These are phyloP conservation scores for Saturnia pavonia DNA, from an alignment of 2,888 invertebrate species.

Conservation along the genomic window DNA sequence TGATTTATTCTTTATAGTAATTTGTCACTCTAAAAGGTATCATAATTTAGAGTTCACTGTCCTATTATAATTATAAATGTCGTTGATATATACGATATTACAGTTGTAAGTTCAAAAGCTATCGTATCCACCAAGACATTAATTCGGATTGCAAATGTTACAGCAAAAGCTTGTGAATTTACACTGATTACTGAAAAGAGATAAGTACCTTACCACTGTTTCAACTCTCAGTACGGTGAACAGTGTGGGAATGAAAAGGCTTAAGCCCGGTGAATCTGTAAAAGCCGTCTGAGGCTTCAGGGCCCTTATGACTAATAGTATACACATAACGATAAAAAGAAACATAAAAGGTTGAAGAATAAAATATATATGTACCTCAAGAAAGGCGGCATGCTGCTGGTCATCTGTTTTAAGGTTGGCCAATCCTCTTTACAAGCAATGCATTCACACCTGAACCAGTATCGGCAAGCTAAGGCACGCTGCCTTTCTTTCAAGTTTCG, in stretches of 20 bases:
- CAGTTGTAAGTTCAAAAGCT: neutral
- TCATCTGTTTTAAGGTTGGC: constrained; percentile 85
- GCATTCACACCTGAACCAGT: constrained; percentile 91
- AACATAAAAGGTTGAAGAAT: no score
- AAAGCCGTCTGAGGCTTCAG: no score
- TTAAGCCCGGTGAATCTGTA: no score
- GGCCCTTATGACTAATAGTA: no score
- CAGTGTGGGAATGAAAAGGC: neutral
- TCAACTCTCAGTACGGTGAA: neutral
- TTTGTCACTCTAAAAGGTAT: neutral
- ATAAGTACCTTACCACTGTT: neutral
- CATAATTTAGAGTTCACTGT: neutral
- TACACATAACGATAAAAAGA: no score
- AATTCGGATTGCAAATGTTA: neutral
- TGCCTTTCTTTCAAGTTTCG: constrained; percentile 82
- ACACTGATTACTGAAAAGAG: neutral
- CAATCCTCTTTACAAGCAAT: constrained; percentile 88
- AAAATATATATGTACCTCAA: constrained; percentile 51
- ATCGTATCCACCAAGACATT: neutral
- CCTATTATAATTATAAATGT: neutral
- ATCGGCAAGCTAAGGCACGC: constrained; percentile 85
- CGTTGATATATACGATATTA: neutral
- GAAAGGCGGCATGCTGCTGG: constrained; percentile 67
- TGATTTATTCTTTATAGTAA: neutral
- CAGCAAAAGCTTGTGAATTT: neutral